Percentiles rank a stretch among this genome's conserved stretches.
Conservation (phyloP, 2,888 invertebrate genomes). For the Lydus trimaculatus region DNA sequence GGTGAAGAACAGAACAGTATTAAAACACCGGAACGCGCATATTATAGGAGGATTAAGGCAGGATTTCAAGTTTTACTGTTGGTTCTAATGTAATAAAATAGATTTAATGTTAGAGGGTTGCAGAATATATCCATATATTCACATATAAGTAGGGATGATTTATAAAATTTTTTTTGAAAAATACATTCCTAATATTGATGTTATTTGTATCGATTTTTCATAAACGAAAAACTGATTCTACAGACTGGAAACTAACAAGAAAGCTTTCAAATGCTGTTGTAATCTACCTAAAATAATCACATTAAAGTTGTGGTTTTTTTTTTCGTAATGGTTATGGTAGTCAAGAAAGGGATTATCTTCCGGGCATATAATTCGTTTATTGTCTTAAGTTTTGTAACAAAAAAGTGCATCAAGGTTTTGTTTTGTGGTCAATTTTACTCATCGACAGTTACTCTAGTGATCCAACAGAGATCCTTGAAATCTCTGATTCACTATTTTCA, state of each 20-base stretch:
- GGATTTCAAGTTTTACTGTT: conserved; percentile 33
- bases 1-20: conserved; percentile 20
- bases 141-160: not conserved
- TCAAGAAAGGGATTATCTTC: not conserved
- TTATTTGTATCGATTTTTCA: not conserved
- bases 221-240: not conserved
- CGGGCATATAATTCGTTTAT: not conserved
- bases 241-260: not conserved
- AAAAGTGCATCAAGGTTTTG: no score
- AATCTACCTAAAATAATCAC: not conserved
- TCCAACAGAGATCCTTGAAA: no score
- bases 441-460: no score
- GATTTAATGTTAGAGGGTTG: conserved; percentile 39
- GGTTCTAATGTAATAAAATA: conserved; percentile 40
- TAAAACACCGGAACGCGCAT: conserved; percentile 30
- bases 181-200: no score
- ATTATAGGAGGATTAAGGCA: conserved; percentile 31
- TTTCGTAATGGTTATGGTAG: not conserved
- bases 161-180: not conserved
- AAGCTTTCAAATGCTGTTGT: not conserved
- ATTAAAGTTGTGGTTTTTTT: not conserved
- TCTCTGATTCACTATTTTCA: no score
- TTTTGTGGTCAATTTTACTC: no score
- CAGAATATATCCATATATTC: conserved; percentile 20
- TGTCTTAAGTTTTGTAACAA: not conserved